phyloP scores from a whole-genome alignment of 2,797 vertebrate genomes.

The Pterois miles region DNA sequence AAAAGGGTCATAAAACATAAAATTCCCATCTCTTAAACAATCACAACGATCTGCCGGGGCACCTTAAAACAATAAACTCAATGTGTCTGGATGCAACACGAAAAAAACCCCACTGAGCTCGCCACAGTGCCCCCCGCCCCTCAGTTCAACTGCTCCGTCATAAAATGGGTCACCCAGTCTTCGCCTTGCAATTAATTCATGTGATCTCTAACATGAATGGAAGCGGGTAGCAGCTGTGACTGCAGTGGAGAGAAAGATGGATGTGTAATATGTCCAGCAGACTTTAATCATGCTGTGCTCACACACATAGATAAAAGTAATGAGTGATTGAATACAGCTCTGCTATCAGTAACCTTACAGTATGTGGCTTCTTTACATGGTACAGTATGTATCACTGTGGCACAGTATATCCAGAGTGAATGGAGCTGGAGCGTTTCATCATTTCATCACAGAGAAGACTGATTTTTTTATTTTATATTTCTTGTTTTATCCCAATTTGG shows the following conservation, averaged over 20 bases:
- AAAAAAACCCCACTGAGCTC: not conserved
- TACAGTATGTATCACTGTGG: not conserved
- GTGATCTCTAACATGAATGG: slow-evolving; percentile 48
- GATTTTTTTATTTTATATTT: not conserved
- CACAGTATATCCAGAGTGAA: not conserved
- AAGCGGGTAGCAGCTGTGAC: slow-evolving; percentile 49
- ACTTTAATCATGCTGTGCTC: slow-evolving; percentile 15
- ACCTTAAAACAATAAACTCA: not conserved
- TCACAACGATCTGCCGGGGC: not conserved
- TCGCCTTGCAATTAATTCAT: slow-evolving; percentile 69
- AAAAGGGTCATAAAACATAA: not conserved
- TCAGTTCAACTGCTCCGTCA: slow-evolving; percentile 51
- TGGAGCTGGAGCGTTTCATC: not conserved
- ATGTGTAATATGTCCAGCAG: slow-evolving; percentile 5
- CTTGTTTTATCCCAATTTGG: not conserved
- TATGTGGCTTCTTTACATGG: not conserved
- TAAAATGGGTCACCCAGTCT: slow-evolving; percentile 71
- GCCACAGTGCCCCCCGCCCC: not conserved
- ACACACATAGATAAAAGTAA: slow-evolving; percentile 1
- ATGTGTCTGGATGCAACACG: not conserved
- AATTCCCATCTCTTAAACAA: not conserved
- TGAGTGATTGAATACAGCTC: slow-evolving; percentile 3
- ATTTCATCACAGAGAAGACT: not conserved
- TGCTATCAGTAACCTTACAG: not conserved
- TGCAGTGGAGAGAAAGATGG: slow-evolving; percentile 10